phyloP scores from a whole-genome alignment of 2,797 vertebrate species.

The Thunnus albacares region DNA sequence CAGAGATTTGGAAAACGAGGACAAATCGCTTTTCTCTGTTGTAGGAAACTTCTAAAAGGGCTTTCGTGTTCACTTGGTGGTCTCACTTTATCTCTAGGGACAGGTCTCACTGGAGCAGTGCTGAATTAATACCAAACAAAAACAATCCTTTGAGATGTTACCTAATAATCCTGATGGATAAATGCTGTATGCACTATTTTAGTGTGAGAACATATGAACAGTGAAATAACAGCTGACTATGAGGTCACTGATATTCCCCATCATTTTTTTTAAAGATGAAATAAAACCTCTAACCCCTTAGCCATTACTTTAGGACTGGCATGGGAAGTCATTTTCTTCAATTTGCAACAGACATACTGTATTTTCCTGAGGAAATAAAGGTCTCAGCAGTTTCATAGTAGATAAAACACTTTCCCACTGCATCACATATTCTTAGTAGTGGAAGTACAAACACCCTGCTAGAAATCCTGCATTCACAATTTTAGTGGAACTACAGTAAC shows the following conservation, averaged over 20 bases:
- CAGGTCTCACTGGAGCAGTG: background rate
- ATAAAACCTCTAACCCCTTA: background rate
- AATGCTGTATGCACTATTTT: background rate
- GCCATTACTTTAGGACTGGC: background rate
- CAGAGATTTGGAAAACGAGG: conserved; percentile 23
- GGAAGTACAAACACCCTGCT: background rate
- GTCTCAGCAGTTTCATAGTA: background rate
- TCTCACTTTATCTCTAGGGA: conserved; percentile 13
- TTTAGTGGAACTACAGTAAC: too few relatives aligned
- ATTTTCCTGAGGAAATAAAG: background rate
- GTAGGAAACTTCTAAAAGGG: background rate
- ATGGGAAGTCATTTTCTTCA: background rate
- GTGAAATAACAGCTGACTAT: background rate
- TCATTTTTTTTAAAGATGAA: background rate
- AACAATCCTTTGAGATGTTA: conserved; percentile 6
- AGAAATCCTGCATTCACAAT: background rate
- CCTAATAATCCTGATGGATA: background rate
- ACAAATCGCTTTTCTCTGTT: conserved; percentile 21
- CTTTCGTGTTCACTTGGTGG: conserved; percentile 16
- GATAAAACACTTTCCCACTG: background rate
- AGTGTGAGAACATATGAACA: conserved; percentile 1
- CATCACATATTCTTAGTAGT: background rate
- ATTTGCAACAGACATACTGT: background rate
- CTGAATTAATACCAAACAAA: conserved; percentile 1
- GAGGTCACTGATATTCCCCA: background rate